Evolutionary conservation across 2,888 invertebrate genomes (phyloP).

Genomic region (Vanessa cardui): DNA sequence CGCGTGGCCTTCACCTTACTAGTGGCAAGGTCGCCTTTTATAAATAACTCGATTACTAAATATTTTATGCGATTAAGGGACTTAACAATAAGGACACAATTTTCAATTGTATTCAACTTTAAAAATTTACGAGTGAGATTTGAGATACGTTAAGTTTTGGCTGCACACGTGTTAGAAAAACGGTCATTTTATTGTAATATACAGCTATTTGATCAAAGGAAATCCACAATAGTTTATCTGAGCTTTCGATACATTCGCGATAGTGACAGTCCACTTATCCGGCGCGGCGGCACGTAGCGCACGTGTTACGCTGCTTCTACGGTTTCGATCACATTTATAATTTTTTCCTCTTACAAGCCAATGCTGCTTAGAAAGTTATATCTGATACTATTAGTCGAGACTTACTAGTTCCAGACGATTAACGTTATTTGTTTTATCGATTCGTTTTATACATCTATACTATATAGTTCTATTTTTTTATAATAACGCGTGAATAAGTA

Average conservation of each 20-base stretch:
- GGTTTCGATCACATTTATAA: constrained; percentile 3
- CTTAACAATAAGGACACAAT: not conserved
- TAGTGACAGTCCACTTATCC: not conserved
- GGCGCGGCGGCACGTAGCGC: not conserved
- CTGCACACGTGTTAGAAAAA: too few relatives aligned
- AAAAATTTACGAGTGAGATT: too few relatives aligned
- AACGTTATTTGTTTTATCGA: too few relatives aligned
- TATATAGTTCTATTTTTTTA: too few relatives aligned
- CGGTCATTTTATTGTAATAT: too few relatives aligned
- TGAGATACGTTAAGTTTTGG: not conserved
- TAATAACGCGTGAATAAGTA: too few relatives aligned
- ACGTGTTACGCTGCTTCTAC: not conserved
- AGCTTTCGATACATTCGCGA: not conserved
- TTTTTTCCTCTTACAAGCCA: not conserved
- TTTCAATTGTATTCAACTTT: not conserved
- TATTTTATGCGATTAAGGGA: not conserved
- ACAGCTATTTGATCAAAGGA: too few relatives aligned
- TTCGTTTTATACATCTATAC: too few relatives aligned
- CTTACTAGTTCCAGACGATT: too few relatives aligned
- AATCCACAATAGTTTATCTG: too few relatives aligned
- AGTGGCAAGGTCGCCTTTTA: constrained; percentile 64
- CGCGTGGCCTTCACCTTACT: constrained; percentile 75
- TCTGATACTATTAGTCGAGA: not conserved
- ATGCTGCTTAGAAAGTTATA: not conserved
- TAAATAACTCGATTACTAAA: constrained; percentile 2